Evolutionary conservation across 1,140 invertebrate species (phyloP).

Genomic region (Drosophila ananassae): DNA sequence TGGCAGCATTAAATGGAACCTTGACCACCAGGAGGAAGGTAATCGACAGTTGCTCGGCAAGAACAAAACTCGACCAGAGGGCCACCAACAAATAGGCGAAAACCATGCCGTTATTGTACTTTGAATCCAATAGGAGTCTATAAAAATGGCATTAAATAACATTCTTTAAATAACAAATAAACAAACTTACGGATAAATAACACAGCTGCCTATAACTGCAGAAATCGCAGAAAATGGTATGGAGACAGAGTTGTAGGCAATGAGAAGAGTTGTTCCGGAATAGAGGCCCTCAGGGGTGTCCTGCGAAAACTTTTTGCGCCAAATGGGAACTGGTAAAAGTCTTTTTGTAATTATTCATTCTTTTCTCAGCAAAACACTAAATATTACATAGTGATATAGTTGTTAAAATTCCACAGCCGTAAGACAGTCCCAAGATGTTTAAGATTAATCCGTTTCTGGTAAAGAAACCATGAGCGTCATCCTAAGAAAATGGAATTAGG

Average conservation of each 20-base stretch:
- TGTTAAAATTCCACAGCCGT: constrained; percentile 91
- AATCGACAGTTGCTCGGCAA: constrained; percentile 93
- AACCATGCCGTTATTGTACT: constrained; percentile 65
- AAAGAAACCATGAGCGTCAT: constrained; percentile 90
- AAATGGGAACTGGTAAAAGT: constrained; percentile 88
- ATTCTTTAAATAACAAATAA: not conserved
- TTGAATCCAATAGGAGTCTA: constrained; percentile 70
- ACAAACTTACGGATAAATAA: constrained; percentile 89
- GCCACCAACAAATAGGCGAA: constrained; percentile 87
- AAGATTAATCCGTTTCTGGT: constrained; percentile 92
- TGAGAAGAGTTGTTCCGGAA: constrained; percentile 91
- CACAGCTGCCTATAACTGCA: constrained; percentile 87
- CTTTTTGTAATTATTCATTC: not conserved
- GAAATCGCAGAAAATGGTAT: constrained; percentile 92
- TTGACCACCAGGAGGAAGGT: constrained; percentile 92
- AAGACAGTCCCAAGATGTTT: constrained; percentile 91
- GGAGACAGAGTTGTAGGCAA: constrained; percentile 91
- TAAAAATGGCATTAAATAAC: not conserved
- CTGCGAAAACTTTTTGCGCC: constrained; percentile 95
- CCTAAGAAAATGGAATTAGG: constrained; percentile 76
- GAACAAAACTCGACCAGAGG: constrained; percentile 91
- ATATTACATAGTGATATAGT: constrained; percentile 91
- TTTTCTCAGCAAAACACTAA: not conserved
- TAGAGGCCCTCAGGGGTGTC: constrained; percentile 94
- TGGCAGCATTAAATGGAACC: constrained; percentile 89